Evolutionary conservation across 2,888 invertebrate genomes (phyloP).

Genomic region (Netelia melanura): DNA sequence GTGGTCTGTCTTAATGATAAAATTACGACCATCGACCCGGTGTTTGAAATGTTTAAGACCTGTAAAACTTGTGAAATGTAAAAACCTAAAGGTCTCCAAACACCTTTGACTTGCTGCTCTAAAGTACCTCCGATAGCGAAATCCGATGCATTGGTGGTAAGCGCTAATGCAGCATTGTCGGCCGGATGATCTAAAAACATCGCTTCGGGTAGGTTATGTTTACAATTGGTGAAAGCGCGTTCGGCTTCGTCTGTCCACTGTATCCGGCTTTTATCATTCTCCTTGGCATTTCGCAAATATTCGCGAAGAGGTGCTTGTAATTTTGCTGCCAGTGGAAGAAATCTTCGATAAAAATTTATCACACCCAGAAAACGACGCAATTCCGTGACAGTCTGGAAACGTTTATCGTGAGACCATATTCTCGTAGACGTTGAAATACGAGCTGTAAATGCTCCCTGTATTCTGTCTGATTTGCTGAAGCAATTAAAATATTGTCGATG

Average conservation of each 20-base stretch:
- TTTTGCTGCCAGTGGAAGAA: constrained; percentile 47
- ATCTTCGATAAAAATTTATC: constrained; percentile 61
- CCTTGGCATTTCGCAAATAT: constrained; percentile 35
- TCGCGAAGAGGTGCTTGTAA: constrained; percentile 51
- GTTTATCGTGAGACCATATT: not conserved
- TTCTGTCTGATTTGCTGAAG: constrained; percentile 25
- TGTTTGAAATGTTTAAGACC: constrained; percentile 55
- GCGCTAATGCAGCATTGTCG: not conserved
- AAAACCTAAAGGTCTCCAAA: too few species aligned
- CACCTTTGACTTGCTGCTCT: too few species aligned
- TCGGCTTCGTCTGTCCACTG: constrained; percentile 1
- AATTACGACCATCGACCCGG: constrained; percentile 35
- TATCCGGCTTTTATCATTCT: constrained; percentile 52
- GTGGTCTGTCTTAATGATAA: constrained; percentile 51
- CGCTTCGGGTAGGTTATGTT: not conserved
- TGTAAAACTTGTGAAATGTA: too few species aligned
- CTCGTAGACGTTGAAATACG: constrained; percentile 7
- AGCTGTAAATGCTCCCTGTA: constrained; percentile 28
- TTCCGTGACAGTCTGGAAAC: constrained; percentile 31
- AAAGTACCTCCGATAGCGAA: constrained; percentile 17
- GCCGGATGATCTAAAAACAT: not conserved
- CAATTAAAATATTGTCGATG: constrained; percentile 76
- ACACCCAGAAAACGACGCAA: constrained; percentile 63
- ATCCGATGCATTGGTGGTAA: constrained; percentile 41
- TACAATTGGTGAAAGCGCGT: constrained; percentile 9